Conservation (phyloP, 2,113 vertebrate genomes). For the Amia ocellicauda region DNA sequence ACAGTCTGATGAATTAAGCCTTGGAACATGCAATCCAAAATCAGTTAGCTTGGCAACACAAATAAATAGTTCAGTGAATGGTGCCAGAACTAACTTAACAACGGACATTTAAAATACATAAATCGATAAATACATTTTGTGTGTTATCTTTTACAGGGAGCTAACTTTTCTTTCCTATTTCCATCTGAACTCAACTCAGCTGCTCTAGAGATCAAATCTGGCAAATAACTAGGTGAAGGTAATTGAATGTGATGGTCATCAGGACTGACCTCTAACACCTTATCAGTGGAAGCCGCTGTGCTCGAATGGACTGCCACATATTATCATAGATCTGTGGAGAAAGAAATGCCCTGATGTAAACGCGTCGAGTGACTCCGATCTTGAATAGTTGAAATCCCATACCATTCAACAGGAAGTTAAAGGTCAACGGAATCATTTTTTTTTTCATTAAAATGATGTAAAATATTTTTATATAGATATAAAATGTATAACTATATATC, state of each 20-base stretch:
- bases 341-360: neutral
- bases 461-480: neutral
- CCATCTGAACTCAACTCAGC: neutral
- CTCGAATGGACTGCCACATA: conserved; percentile 7
- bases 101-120: too few relatives aligned
- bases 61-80: too few relatives aligned
- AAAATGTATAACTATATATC: neutral
- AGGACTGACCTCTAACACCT: conserved; percentile 10
- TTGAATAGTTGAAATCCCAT: neutral
- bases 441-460: neutral
- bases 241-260: conserved; percentile 18
- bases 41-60: too few relatives aligned
- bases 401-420: neutral
- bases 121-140: too few relatives aligned
- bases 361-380: neutral
- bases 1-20: too few relatives aligned
- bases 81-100: too few relatives aligned
- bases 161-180: conserved; percentile 19
- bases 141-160: neutral
- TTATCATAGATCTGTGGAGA: neutral
- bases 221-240: conserved; percentile 10
- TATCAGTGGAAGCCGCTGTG: conserved; percentile 7
- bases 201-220: conserved; percentile 2
- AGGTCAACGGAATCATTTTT: neutral
- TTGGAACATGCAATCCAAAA: too few relatives aligned